Base-by-base conservation (phyloP, 1,140 invertebrate genomes). In the Daktulosphaira vitifoliae region DNA sequence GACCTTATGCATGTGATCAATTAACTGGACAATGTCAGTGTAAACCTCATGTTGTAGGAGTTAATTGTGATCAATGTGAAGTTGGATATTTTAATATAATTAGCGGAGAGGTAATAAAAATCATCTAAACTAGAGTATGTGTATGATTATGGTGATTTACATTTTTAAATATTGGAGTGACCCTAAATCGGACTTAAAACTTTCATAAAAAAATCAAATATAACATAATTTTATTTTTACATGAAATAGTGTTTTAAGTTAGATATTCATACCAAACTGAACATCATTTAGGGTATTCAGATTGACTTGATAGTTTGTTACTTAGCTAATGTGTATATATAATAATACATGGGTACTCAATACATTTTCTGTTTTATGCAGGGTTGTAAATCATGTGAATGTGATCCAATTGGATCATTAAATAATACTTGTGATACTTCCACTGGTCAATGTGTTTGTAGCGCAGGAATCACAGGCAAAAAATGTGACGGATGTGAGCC, bases 51-150 rank as follows among this genome's bases (percentile, higher is more conserved):
- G 92, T 98, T 0, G 81, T 84, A 44, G 94, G 93, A 5, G 80
- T 80, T 37, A 89, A 91, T 72, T 98, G 95, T 75, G 89, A 97
- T 56, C 80, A 83, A 68, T 98, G 94, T 73, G 82, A 88, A 70
- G 81, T 88, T 53, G 90, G 90, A 1, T 92, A 84, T 74, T 94
- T 82, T 71, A 86, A 93, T 68, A 84, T 94, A 64, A 76, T 80
- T 8, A 90, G 86, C 62, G 88, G 88, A 3, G 83, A 88, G 69
- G 81, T 80, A 75, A 68, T n/a, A n/a, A n/a, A n/a, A n/a, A 65
- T n/a, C n/a, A n/a, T n/a, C n/a, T n/a, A n/a, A n/a, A n/a, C n/a
- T n/a, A n/a, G n/a, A n/a, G n/a, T n/a, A n/a, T n/a, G n/a, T n/a
- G n/a, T n/a, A n/a, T n/a, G n/a, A n/a, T n/a, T n/a, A n/a, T n/a